These are phyloP conservation scores for Aphidoletes aphidimyza DNA, from an alignment of 2,888 invertebrate genomes.

Conservation along the genomic window DNA sequence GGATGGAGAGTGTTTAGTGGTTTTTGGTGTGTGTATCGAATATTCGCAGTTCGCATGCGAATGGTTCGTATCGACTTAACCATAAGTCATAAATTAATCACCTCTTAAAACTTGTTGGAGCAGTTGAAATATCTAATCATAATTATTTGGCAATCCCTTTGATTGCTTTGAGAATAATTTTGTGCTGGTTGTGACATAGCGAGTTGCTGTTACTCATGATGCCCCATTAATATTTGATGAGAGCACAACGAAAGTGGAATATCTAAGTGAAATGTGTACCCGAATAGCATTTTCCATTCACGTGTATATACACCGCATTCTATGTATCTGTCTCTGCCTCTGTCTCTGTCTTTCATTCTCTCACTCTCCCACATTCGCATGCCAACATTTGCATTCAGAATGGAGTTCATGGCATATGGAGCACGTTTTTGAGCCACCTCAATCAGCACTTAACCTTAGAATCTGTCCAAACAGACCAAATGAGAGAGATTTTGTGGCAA, in stretches of 20 bases:
- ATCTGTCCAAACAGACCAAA: too few species aligned
- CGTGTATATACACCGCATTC: not conserved
- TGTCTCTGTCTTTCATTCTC: not conserved
- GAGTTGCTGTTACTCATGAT: slow-evolving; percentile 8
- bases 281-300: not conserved
- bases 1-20: too few species aligned
- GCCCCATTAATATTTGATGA: slow-evolving; percentile 15
- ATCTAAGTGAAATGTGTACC: not conserved
- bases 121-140: slow-evolving; percentile 42
- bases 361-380: not conserved
- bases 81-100: slow-evolving; percentile 30
- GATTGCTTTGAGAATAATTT: not conserved
- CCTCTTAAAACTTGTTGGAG: not conserved
- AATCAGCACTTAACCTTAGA: too few species aligned
- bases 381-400: too few species aligned
- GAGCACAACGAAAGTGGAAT: not conserved
- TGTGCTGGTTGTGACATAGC: not conserved
- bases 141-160: slow-evolving; percentile 3
- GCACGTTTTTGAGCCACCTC: too few species aligned
- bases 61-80: too few species aligned
- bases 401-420: too few species aligned
- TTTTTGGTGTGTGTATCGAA: too few species aligned
- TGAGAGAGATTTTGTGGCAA: not conserved
- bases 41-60: too few species aligned
- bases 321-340: not conserved